Evolutionary conservation across 2,888 invertebrate genomes (phyloP), one percentile per base, ranked within the genome.

Genomic region (Acrocyrtus sp.): DNA sequence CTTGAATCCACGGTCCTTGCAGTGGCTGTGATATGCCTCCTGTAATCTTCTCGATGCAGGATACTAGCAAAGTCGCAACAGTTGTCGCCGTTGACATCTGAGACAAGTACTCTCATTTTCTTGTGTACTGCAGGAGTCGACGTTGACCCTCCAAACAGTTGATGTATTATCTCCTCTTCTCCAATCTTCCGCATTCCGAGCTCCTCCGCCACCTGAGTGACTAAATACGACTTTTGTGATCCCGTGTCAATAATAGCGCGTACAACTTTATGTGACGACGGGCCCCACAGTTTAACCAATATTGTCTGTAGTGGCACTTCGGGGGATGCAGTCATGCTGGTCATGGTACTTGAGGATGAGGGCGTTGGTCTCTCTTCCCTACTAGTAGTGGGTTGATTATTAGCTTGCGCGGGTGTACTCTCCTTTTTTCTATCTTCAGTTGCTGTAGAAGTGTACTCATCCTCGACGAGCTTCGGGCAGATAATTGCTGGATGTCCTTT

Each of bases 171-270:
- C 43, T 69, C 75, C 26, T 60, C 66, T 1, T 60, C 48, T 3
- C 68, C 78, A 3, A 67, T 62, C 12, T 61, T 26, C 39, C 66
- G 27, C 43, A 81, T 78, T 1, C 69, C 76, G 29, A 82, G 47
- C 8, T 72, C 68, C 15, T 67, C 34, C 1, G 78, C 81, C 6
- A 78, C 53, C 10, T 74, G 56, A 10, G 65, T 48, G 1, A 75
- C 51, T 45, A 82, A 66, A 53, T 82, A 82, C 0, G 81, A 81
- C 29, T 75, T 22, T 15, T 80, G 79, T 2, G 80, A 82, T 1
- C 81, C 81, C 0, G 69, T 41, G 58, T 82, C 82, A 15, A 81
- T 50, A 8, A 81, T 53, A 8, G 70, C 81, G 45, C 17, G 76
- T 69, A 34, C 21, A 19, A 19, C 50, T 74, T 41, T 78, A 54